Evolutionary conservation across 2,797 vertebrate genomes (phyloP).

Genomic region (Gastrophryne carolinensis): DNA sequence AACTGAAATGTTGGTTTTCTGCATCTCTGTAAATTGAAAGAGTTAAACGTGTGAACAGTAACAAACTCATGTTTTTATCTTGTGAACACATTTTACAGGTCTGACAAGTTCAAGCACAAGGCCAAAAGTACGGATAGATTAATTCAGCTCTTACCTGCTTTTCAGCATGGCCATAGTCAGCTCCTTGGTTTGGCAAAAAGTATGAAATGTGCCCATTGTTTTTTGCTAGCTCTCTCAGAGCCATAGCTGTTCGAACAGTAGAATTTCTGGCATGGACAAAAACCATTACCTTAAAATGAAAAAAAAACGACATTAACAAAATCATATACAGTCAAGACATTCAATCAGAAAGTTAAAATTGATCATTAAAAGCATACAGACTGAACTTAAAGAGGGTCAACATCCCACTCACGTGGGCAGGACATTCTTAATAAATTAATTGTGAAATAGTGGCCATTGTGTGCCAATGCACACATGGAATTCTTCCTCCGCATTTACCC

Average conservation of each 20-base stretch:
- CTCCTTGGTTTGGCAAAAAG: conserved; percentile 82
- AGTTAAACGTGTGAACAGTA: background rate
- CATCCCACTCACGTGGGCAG: too few species aligned
- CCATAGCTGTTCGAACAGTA: conserved; percentile 90
- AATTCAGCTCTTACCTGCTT: conserved; percentile 80
- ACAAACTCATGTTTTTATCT: conserved; percentile 26
- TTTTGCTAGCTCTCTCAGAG: conserved; percentile 91
- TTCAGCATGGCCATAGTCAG: conserved; percentile 90
- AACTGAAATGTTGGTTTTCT: background rate
- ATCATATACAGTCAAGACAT: conserved; percentile 32
- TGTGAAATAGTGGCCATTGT: too few species aligned
- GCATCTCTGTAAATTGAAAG: background rate
- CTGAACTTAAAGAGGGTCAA: too few species aligned
- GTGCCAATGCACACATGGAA: too few species aligned
- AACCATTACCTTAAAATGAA: conserved; percentile 87
- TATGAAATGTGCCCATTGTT: conserved; percentile 83
- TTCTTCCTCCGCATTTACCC: too few species aligned
- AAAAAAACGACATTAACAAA: conserved; percentile 52
- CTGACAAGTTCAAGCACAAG: conserved; percentile 27
- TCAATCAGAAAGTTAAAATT: background rate
- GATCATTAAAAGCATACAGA: too few species aligned
- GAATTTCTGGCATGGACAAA: conserved; percentile 97
- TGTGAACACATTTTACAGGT: conserved; percentile 1
- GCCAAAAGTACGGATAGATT: background rate
- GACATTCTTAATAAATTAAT: too few species aligned